Evolutionary conservation across 2,113 vertebrate species (phyloP).

Genomic region (Oncorhynchus kisutch): DNA sequence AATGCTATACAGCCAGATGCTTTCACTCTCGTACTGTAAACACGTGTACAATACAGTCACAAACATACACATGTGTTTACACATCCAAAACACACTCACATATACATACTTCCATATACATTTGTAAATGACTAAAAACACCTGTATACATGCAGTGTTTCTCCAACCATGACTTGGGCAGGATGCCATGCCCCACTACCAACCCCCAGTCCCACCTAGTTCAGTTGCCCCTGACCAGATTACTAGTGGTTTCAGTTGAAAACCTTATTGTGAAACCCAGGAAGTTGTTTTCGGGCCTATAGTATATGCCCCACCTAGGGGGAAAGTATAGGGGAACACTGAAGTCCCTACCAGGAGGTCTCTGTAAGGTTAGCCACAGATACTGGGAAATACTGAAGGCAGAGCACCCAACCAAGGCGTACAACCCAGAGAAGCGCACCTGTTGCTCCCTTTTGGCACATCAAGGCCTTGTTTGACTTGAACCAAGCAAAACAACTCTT

Average conservation of each 20-base stretch:
- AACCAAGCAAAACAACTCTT: neutral
- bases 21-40: slow-evolving; percentile 40
- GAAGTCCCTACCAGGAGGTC: too few species aligned
- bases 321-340: too few species aligned
- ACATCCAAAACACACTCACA: slow-evolving; percentile 29
- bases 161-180: too few species aligned
- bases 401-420: too few species aligned
- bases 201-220: too few species aligned
- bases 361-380: too few species aligned
- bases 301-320: too few species aligned
- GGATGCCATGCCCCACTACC: too few species aligned
- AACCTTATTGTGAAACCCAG: too few species aligned
- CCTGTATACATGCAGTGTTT: slow-evolving; percentile 22
- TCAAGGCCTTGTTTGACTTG: neutral
- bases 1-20: slow-evolving; percentile 37
- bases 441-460: neutral
- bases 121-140: slow-evolving; percentile 44
- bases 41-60: slow-evolving; percentile 15
- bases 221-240: too few species aligned
- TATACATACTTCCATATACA: slow-evolving; percentile 23
- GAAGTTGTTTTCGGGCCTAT: too few species aligned
- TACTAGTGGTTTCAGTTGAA: too few species aligned
- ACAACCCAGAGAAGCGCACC: neutral
- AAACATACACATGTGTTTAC: slow-evolving; percentile 24
- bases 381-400: neutral